A percentile compares a stretch with the other conserved stretches of the same genome.
Evolutionary conservation across 2,888 invertebrate species (phyloP).

Genomic region (Limnephilus rhombicus): DNA sequence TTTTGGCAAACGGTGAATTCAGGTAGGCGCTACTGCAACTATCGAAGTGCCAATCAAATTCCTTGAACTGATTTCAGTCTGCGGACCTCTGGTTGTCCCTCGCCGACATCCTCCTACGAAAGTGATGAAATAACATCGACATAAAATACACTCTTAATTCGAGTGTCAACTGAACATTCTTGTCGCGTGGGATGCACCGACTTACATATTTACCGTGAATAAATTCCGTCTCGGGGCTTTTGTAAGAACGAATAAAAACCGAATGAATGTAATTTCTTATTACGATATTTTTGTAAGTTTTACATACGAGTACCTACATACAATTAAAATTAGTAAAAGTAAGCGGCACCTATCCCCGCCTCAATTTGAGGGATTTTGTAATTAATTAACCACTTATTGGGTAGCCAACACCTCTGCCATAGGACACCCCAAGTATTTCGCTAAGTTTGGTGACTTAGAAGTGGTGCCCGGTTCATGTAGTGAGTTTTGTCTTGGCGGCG

Average conservation of each 20-base stretch:
- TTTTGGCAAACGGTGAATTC: not conserved
- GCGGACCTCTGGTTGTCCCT: not conserved
- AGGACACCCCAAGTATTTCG: no score
- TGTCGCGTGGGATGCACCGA: not conserved
- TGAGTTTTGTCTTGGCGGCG: no score
- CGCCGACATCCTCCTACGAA: not conserved
- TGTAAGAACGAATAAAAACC: not conserved
- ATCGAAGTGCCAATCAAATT: not conserved
- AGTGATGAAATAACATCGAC: not conserved
- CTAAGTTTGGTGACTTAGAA: no score
- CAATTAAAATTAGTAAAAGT: no score
- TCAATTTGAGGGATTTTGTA: no score
- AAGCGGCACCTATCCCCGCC: no score
- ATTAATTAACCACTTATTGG: no score
- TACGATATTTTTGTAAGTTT: no score
- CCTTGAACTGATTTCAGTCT: not conserved
- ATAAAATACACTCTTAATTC: not conserved
- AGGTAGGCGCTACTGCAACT: not conserved
- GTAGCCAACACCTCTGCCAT: no score
- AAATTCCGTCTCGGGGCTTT: not conserved
- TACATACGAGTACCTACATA: no score
- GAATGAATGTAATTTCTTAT: no score
- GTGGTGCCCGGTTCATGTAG: no score
- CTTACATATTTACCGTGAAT: not conserved
- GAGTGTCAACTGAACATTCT: not conserved